Evolutionary conservation across 2,113 vertebrate species (phyloP), one percentile per base, ranked within the genome.

Genomic region (Phaethornis superciliosus): DNA sequence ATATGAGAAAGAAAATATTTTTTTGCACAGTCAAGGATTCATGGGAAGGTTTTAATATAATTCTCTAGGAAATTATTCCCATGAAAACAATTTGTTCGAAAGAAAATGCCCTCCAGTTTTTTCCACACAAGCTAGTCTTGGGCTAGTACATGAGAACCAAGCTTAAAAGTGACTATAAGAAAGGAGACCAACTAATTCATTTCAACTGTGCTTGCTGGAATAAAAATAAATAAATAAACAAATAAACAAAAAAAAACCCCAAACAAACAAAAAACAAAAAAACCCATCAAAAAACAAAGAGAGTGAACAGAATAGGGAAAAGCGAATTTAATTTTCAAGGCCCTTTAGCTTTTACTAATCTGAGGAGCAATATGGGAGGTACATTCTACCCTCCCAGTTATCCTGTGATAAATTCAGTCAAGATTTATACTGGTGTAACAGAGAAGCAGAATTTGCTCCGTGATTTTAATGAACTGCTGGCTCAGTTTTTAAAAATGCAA

Each of bases 61-160:
- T 88, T 83, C 81, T 56, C 67, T 82, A 76, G 94, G 96, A 96
- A 97, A 96, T 95, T 85, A 95, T 96, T 86, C 71, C 91, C 93
- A 96, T 79, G 86, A 96, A 96, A 96, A 96, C 90, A 95, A 97
- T 97, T 95, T 96, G 89, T 94, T 88, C 95, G 83, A 88, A 92
- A 94, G 69, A 92, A 85, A 95, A 95, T 74, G 86, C 91, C 95
- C 91, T 85, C 79, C 7, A 15, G 93, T 76, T 83, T 69, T 96
- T 95, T 92, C 91, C 91, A 88, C 91, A 91, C 85, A 80, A 90
- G 82, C 68, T 94, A 85, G 95, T 92, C 89, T 68, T 62, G 90
- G 90, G 87, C 86, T 95, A 92, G 75, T 81, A 85, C 65, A 93
- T 69, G 83, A 81, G 88, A 95, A 95, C 32, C 67, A 80, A 95